phyloP scores from a whole-genome alignment of 2,888 invertebrate species.

The Platycheirus albimanus region DNA sequence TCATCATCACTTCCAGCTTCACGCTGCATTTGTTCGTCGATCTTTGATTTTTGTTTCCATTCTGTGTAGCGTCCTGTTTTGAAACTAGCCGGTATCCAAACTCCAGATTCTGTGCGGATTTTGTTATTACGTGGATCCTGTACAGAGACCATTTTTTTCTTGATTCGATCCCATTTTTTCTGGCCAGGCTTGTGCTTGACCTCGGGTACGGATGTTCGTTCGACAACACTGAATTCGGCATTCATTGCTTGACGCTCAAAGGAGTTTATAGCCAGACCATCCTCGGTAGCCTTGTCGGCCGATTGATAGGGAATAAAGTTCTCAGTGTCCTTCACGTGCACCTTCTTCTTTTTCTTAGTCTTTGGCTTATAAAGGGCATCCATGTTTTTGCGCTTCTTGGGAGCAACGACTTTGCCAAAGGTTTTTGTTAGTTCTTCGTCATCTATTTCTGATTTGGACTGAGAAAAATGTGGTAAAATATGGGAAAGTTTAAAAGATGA shows the following conservation, averaged over 20 bases:
- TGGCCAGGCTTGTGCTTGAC: constrained; percentile 85
- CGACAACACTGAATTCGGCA: constrained; percentile 91
- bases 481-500: background rate
- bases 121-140: constrained; percentile 86
- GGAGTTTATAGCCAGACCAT: constrained; percentile 87
- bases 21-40: constrained; percentile 81
- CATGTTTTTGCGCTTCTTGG: constrained; percentile 83
- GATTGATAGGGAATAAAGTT: constrained; percentile 94
- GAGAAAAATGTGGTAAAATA: background rate
- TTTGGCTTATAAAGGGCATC: constrained; percentile 85
- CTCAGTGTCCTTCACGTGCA: constrained; percentile 86
- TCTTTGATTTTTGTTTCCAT: constrained; percentile 90
- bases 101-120: constrained; percentile 97
- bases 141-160: constrained; percentile 95
- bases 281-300: constrained; percentile 92
- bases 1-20: constrained; percentile 80
- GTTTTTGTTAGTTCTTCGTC: constrained; percentile 84
- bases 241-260: constrained; percentile 91
- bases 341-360: constrained; percentile 84
- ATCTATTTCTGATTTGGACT: constrained; percentile 82
- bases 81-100: constrained; percentile 96
- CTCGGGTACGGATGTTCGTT: constrained; percentile 90
- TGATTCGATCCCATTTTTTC: constrained; percentile 96
- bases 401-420: constrained; percentile 85
- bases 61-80: constrained; percentile 94